phyloP scores from a whole-genome alignment of 2,113 vertebrate genomes.

The Pollimyrus isidori region DNA sequence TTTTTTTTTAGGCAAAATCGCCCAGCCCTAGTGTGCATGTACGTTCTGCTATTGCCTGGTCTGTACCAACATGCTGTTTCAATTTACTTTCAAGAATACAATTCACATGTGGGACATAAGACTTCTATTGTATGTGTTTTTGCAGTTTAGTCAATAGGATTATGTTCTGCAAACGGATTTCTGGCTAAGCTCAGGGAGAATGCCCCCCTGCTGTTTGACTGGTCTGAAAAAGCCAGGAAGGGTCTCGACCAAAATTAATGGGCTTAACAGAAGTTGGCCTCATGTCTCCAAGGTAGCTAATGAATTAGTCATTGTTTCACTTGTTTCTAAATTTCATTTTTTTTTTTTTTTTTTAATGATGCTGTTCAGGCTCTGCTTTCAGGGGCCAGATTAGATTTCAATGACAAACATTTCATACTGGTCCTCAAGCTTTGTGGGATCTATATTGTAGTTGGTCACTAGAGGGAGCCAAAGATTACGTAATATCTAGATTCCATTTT shows the following conservation, averaged over 20 bases:
- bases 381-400: neutral
- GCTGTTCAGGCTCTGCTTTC: neutral
- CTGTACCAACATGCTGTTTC: neutral
- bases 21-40: neutral
- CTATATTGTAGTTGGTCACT: neutral
- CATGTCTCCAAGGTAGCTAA: neutral
- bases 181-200: neutral
- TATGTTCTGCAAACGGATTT: neutral
- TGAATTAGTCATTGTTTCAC: neutral
- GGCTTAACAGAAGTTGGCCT: neutral
- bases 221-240: neutral
- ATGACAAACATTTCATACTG: neutral
- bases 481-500: neutral
- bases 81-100: neutral
- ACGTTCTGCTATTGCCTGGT: neutral
- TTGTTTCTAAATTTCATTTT: neutral
- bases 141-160: neutral
- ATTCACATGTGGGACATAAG: neutral
- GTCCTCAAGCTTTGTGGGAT: neutral
- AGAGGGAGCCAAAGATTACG: constrained; percentile 7
- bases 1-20: no score
- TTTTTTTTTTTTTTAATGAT: neutral
- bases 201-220: neutral
- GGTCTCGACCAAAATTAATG: neutral
- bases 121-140: neutral